Percentiles rank a stretch among this genome's conserved stretches.
phyloP scores from a whole-genome alignment of 2,113 vertebrate genomes.

The Camelus bactrianus region DNA sequence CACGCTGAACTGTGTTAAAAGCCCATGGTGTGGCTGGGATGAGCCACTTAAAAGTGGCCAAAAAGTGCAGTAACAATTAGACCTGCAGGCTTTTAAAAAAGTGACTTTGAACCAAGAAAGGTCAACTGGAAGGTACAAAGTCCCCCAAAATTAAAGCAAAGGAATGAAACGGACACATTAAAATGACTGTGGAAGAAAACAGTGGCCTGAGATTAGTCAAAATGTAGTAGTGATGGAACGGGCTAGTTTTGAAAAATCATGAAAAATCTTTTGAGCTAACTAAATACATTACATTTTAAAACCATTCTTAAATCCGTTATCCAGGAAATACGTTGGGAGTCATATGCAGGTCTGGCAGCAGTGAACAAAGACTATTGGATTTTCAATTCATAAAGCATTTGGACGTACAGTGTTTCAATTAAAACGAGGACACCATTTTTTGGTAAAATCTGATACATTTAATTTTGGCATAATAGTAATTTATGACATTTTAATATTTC shows the following conservation, averaged over 20 bases:
- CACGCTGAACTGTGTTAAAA: background rate
- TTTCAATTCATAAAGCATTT: background rate
- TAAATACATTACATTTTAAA: background rate
- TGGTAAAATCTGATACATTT: constrained; percentile 67
- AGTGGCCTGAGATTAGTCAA: background rate
- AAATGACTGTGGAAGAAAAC: background rate
- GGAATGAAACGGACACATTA: background rate
- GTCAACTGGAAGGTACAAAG: background rate
- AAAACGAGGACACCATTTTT: constrained; percentile 56
- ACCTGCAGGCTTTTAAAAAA: background rate
- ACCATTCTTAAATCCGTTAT: background rate
- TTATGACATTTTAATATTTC: constrained; percentile 64
- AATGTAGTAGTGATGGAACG: background rate
- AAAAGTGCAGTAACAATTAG: background rate
- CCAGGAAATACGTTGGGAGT: background rate
- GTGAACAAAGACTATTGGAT: background rate
- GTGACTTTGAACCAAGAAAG: constrained; percentile 6
- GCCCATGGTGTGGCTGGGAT: background rate
- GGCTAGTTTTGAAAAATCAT: background rate
- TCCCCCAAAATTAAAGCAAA: background rate
- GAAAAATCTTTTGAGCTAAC: background rate
- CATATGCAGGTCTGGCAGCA: background rate
- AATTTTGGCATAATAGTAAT: constrained; percentile 70
- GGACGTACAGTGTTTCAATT: background rate
- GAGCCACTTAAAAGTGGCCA: background rate